Evolutionary conservation across 2,797 vertebrate genomes (phyloP).

Genomic region (Notolepis coatsorum): DNA sequence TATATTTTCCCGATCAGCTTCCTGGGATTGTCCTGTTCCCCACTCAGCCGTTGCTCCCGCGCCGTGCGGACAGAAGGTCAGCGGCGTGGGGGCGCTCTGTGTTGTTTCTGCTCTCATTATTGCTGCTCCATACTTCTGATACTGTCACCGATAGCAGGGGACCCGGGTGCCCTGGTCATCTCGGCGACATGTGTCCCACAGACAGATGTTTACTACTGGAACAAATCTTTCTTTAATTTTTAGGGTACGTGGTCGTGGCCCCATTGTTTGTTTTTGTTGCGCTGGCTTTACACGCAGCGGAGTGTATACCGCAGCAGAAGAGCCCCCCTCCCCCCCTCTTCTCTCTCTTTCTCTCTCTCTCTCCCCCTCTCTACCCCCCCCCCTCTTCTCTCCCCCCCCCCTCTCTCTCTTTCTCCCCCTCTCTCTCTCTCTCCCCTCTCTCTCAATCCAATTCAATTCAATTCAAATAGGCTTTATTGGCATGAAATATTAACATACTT

Average conservation of each 20-base stretch:
- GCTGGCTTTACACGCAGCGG: not conserved
- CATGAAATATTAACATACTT: no score
- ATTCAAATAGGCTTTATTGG: no score
- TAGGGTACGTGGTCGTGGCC: not conserved
- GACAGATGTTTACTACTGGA: no score
- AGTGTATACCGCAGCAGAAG: not conserved
- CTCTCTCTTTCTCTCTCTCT: not conserved
- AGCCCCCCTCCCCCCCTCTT: not conserved
- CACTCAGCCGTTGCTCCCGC: slow-evolving; percentile 67
- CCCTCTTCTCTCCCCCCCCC: not conserved
- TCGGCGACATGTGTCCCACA: no score
- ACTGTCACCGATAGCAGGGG: slow-evolving; percentile 31
- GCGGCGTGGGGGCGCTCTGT: slow-evolving; percentile 35
- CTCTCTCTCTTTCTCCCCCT: no score
- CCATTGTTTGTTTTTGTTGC: not conserved
- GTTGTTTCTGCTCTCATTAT: slow-evolving; percentile 72
- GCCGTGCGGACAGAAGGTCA: slow-evolving; percentile 39
- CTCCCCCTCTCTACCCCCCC: not conserved
- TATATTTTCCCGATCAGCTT: slow-evolving; percentile 82
- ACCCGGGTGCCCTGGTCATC: no score
- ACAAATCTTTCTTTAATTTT: not conserved
- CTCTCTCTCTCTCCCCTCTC: not conserved
- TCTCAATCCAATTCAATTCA: no score
- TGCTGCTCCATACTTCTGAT: slow-evolving; percentile 62
- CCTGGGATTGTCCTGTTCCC: slow-evolving; percentile 77